These are phyloP conservation scores for Neelides sp. DNA, from an alignment of 1,140 invertebrate genomes.

Conservation along the genomic window DNA sequence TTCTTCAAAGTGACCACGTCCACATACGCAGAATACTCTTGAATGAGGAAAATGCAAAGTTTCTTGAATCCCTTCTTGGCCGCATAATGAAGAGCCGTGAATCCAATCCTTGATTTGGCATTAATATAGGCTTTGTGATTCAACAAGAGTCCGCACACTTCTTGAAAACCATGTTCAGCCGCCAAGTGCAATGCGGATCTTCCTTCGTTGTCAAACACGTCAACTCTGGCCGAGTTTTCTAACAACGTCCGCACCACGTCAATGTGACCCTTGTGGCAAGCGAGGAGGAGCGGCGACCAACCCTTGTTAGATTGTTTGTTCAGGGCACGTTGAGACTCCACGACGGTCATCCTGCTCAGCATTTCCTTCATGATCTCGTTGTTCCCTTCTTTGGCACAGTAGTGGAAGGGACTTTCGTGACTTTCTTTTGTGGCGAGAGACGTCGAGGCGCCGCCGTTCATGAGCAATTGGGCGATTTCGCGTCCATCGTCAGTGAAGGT, in stretches of 20 bases:
- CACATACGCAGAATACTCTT: slow-evolving; percentile 85
- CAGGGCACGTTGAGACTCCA: slow-evolving; percentile 77
- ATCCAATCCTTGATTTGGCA: slow-evolving; percentile 72
- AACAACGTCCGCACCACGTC: slow-evolving; percentile 74
- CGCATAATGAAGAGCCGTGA: slow-evolving; percentile 74
- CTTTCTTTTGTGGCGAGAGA: slow-evolving; percentile 68
- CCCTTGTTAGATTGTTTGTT: slow-evolving; percentile 83
- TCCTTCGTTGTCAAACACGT: slow-evolving; percentile 95
- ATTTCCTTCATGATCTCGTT: slow-evolving; percentile 91
- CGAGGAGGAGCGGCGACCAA: slow-evolving; percentile 92
- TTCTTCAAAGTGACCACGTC: slow-evolving; percentile 86
- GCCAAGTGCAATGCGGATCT: slow-evolving; percentile 90
- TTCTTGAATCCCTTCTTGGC: slow-evolving; percentile 89
- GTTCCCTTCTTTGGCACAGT: slow-evolving; percentile 86
- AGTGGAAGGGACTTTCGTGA: slow-evolving; percentile 88
- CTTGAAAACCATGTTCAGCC: slow-evolving; percentile 83
- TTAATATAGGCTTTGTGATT: slow-evolving; percentile 97
- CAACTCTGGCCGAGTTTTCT: slow-evolving; percentile 85
- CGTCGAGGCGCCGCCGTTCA: slow-evolving; percentile 81
- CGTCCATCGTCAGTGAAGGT: slow-evolving; percentile 60
- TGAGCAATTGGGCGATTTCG: slow-evolving; percentile 72
- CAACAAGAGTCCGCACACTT: slow-evolving; percentile 72
- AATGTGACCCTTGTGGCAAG: slow-evolving; percentile 61
- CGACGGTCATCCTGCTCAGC: slow-evolving; percentile 71
- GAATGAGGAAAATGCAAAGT: slow-evolving; percentile 66